Evolutionary conservation across 2,888 invertebrate species (phyloP), one percentile per base, ranked within the genome.

Genomic region (Callinectes sapidus): DNA sequence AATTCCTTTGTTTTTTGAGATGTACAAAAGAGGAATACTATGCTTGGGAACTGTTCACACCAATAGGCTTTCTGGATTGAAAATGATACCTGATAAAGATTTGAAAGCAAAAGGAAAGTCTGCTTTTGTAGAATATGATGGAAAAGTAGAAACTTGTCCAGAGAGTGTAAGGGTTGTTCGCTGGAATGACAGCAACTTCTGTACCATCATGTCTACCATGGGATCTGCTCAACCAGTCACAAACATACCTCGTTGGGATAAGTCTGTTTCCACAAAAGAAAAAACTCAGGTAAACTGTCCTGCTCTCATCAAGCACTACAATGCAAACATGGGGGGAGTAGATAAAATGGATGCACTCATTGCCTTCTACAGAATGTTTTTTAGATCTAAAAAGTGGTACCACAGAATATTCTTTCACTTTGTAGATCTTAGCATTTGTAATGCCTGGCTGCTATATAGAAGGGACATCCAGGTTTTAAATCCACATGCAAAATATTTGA

Each of bases 381-480:
- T 89, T 8, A 87, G 85, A 39, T 88, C 81, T 32, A 61, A 87
- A 87, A 93, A 92, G 54, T 92, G 71, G 87, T 89, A 92, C 39
- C 90, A 89, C 66, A 48, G 81, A 32, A 13, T 92, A 5, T 92
- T 93, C 23, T 93, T 93, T 90, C 89, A 89, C n/a, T 92, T 91
- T 48, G 55, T 39, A 14, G 93, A 92, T 8, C 66, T 93, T 32
- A 55, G 39, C 28, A 85, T 92, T 32, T 91, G 77, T 42, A 93
- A 93, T 88, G 87, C 91, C 39, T 93, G 93, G 93, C 66, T 92
- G 54, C 39, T 93, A 28, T 93, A 93, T 90, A 87, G 89, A 32
- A 39, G 89, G 66, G 89, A 89, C 89, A 89, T 35, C 55, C 16
- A 6, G 16, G 35, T 39, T 48, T 66, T 61, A 32, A 39, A 66